Conservation (phyloP, 2,888 invertebrate species). For the Agapostemon virescens region DNA sequence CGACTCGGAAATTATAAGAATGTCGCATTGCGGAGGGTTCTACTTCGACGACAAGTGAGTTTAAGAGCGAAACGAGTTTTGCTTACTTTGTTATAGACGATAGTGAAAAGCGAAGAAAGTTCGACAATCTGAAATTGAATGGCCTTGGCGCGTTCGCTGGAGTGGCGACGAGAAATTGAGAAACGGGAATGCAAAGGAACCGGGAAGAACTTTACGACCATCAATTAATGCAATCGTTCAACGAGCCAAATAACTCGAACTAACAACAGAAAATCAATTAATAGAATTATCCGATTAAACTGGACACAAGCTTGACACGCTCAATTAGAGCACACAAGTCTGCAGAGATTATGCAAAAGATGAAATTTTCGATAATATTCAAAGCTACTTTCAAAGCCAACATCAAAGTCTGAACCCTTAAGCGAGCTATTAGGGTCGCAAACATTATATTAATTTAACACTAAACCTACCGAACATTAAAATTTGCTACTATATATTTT, state of each 20-base stretch:
- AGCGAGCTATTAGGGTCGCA: neutral
- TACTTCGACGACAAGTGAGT: constrained; percentile 91
- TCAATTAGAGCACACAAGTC: neutral
- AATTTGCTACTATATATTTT: too few relatives aligned
- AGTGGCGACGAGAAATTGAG: neutral
- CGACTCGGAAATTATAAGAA: constrained; percentile 96
- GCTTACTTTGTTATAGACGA: constrained; percentile 1
- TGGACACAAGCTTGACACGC: neutral
- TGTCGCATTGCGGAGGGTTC: constrained; percentile 98
- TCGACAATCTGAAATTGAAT: constrained; percentile 31
- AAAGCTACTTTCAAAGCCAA: too few relatives aligned
- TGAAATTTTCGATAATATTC: too few relatives aligned
- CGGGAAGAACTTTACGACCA: too few relatives aligned
- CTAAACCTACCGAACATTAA: too few relatives aligned
- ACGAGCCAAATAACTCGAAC: neutral
- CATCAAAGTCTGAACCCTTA: too few relatives aligned
- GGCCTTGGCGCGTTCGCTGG: neutral
- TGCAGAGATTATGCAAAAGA: neutral
- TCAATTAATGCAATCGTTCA: neutral
- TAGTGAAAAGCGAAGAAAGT: constrained; percentile 1
- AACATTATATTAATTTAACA: too few relatives aligned
- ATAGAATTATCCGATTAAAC: neutral
- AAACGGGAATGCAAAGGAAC: neutral
- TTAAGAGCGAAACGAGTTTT: constrained; percentile 2
- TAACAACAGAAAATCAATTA: neutral